Evolutionary conservation across 2,888 invertebrate genomes (phyloP), one percentile per base, ranked within the genome.

Genomic region (Eristalinus sepulchralis): DNA sequence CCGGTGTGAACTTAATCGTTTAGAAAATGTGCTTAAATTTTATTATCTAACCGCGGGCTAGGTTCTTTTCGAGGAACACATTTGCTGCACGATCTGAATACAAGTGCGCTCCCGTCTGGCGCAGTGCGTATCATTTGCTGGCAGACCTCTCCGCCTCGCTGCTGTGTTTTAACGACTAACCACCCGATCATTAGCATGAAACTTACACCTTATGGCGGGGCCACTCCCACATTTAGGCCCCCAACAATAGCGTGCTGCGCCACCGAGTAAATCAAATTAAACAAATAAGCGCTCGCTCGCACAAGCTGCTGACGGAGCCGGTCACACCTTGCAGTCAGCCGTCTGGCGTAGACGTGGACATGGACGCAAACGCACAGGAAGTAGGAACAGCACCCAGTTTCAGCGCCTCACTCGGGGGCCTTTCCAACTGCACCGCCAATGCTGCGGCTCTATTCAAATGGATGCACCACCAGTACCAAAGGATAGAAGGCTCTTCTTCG

Each of bases 391-490:
- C 57, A 22, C 24, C 57, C 17, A 57, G 24, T 27, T 57, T 24
- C 22, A 57, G 24, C 57, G 57, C 57, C 57, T 24, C 22, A 22
- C 57, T 24, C 11, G 57, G 11, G 24, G 57, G 22, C 53, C 62
- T 73, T 53, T 83, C 79, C 36, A 62, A 39, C 33, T 70, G 70
- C 53, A 55, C 17, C 6, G 6, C 17, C 80, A 60, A 66, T 80
- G 70, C 80, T 70, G 68, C 66, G 64, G 22, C 75, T 67, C 47
- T 77, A 67, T 78, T 83, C 71, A 71, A 82, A 82, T 82, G 27
- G 70, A 64, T 75, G 79, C 68, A 70, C 64, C 68, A 73, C 47
- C 64, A 82, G 72, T 39, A 73, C 66, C 66, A 66, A 70, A 83
- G 68, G 64, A 80, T 80, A 80, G 70, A 73, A 72, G 78, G 60